Base-by-base conservation (phyloP, 2,797 vertebrate species). In the Sternarchorhynchus goeldii region DNA sequence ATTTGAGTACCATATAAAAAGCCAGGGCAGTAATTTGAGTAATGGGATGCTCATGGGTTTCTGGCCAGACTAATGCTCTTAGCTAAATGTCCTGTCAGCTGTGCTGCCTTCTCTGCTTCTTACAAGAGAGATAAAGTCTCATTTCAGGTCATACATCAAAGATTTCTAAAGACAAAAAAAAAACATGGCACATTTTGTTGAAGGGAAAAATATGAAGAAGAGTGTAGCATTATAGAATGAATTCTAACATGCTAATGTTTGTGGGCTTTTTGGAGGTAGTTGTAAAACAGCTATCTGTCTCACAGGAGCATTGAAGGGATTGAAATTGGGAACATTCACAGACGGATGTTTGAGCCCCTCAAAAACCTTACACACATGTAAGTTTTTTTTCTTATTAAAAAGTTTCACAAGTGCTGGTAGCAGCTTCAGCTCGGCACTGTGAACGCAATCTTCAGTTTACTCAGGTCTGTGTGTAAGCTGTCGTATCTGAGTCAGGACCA, bases 351-450 rank as follows among this genome's bases (percentile, higher is more conserved):
- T 87, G 94, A 92, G 82, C 94, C 95, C n/a, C 93, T 99, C n/a
- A 91, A 86, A 90, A 94, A 97, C 85, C 91, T 99, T 86, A 97
- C 97, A 81, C 95, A 99, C 80, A 98, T 99, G 97, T 99, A 92
- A 96, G 96, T 84, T 5, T 25, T 0, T 70, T 76, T 25, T 20
- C 12, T 50, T 0, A 69, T 25, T 25, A 18, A 32, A 41, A 29
- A 66, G 76, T 73, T 56, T 64, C 12, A 60, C 60, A 68, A 64
- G 62, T 55, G 10, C 31, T 62, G 17, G 45, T 14, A 50, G 63
- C 32, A 4, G 20, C 17, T 79, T 77, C 18, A 31, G 57, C 39
- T 36, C 25, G 34, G n/a, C 41, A 39, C 57, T 71, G 25, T 50
- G n/a, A 63, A 59, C 58, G 21, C 41, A 55, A 3, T 17, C 20